Conservation (phyloP, 2,113 vertebrate genomes). For the Siphamia tubifer region DNA sequence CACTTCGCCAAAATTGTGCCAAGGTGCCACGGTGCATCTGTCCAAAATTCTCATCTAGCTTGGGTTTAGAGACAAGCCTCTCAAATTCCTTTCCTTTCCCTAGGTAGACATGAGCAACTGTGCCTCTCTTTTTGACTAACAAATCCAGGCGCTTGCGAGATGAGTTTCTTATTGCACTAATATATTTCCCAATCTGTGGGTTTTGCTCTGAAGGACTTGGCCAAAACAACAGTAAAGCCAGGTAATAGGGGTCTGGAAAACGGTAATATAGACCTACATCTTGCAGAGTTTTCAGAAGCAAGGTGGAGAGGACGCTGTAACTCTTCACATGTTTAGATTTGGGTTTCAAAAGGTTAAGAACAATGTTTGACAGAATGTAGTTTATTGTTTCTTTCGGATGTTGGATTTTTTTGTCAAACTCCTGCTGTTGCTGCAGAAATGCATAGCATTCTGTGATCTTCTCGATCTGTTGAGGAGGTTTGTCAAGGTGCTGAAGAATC, state of each 20-base stretch:
- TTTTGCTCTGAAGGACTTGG: constrained; percentile 20
- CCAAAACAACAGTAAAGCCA: constrained; percentile 65
- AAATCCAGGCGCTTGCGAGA: not conserved
- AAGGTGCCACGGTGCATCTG: not conserved
- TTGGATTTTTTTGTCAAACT: not conserved
- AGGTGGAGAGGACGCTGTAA: not conserved
- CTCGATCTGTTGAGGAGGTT: not conserved
- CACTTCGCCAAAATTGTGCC: constrained; percentile 55
- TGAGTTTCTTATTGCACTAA: constrained; percentile 30
- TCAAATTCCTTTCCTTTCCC: constrained; percentile 24
- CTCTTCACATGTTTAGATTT: constrained; percentile 20
- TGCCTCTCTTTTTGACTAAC: constrained; percentile 28
- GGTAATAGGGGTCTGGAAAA: constrained; percentile 59
- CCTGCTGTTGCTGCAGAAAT: constrained; percentile 11
- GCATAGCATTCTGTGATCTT: constrained; percentile 30
- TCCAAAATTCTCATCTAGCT: constrained; percentile 41
- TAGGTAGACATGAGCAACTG: constrained; percentile 52
- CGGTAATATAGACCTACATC: not conserved
- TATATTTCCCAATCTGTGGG: constrained; percentile 37
- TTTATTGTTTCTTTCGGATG: constrained; percentile 47
- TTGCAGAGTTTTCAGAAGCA: constrained; percentile 41
- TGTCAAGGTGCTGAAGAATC: constrained; percentile 51
- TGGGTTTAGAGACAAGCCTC: constrained; percentile 46
- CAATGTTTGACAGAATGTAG: constrained; percentile 56
- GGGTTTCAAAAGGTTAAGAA: constrained; percentile 34